These are phyloP conservation scores for Cossypha caffra DNA, from an alignment of 2,797 vertebrate genomes.

Conservation along the genomic window DNA sequence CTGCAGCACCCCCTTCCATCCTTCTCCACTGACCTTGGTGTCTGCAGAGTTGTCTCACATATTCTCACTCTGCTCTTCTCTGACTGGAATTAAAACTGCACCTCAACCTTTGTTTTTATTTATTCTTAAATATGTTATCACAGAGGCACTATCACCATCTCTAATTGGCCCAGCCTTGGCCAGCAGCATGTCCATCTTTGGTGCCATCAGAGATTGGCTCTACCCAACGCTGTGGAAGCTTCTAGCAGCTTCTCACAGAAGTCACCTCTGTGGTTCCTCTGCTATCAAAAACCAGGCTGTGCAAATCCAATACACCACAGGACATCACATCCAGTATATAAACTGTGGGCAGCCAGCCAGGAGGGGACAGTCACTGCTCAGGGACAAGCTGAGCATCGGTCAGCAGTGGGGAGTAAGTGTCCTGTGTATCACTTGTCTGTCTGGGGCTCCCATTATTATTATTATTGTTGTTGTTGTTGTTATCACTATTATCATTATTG, in stretches of 20 bases:
- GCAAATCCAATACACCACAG: too few species aligned
- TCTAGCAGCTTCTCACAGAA: not conserved
- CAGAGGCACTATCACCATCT: not conserved
- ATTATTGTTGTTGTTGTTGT: too few species aligned
- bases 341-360: too few species aligned
- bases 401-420: too few species aligned
- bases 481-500: too few species aligned
- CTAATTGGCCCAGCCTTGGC: not conserved
- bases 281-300: not conserved
- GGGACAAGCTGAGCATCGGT: too few species aligned
- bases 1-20: not conserved
- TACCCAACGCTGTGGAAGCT: not conserved
- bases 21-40: not conserved
- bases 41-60: not conserved
- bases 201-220: not conserved
- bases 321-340: too few species aligned
- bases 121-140: not conserved
- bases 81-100: not conserved
- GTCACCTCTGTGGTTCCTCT: not conserved
- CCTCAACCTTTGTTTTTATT: not conserved
- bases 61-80: not conserved
- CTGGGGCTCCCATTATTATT: too few species aligned
- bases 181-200: not conserved
- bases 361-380: too few species aligned
- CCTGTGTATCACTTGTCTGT: too few species aligned